These are phyloP conservation scores for Lithodes maja DNA, from an alignment of 2,888 invertebrate species.

Conservation along the genomic window DNA sequence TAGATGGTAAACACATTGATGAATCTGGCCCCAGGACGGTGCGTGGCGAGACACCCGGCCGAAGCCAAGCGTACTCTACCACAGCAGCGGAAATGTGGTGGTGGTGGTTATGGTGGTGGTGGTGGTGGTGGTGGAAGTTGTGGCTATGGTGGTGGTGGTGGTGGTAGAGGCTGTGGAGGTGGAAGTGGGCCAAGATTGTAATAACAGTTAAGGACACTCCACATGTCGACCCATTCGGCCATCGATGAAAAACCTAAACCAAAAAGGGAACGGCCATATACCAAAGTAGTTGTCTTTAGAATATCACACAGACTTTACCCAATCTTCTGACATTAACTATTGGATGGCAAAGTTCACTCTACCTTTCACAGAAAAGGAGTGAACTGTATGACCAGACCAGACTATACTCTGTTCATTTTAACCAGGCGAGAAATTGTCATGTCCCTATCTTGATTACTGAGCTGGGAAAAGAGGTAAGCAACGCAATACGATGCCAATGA, in stretches of 20 bases:
- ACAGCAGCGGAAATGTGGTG: background rate
- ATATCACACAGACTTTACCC: slow-evolving; percentile 44
- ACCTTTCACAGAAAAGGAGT: slow-evolving; percentile 58
- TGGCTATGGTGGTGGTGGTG: background rate
- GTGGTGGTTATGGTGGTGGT: background rate
- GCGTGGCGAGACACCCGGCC: slow-evolving; percentile 11
- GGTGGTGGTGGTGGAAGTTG: slow-evolving; percentile 33
- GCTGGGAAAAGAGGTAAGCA: background rate
- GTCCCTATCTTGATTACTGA: no score
- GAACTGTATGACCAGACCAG: slow-evolving; percentile 28
- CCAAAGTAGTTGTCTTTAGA: slow-evolving; percentile 31
- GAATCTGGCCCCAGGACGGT: background rate
- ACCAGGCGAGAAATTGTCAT: background rate
- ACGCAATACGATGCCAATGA: no score
- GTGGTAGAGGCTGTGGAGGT: slow-evolving; percentile 4
- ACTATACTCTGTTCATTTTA: background rate
- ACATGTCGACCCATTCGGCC: slow-evolving; percentile 27
- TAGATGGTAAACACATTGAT: no score
- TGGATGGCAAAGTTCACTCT: slow-evolving; percentile 45
- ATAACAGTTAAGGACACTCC: slow-evolving; percentile 2
- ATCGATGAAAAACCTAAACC: slow-evolving; percentile 25
- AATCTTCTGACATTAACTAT: slow-evolving; percentile 29
- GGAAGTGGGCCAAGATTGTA: background rate
- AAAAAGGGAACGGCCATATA: slow-evolving; percentile 48
- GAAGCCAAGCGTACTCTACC: background rate